Evolutionary conservation across 2,113 vertebrate species (phyloP).

Genomic region (Cephalopholis sonnerati): DNA sequence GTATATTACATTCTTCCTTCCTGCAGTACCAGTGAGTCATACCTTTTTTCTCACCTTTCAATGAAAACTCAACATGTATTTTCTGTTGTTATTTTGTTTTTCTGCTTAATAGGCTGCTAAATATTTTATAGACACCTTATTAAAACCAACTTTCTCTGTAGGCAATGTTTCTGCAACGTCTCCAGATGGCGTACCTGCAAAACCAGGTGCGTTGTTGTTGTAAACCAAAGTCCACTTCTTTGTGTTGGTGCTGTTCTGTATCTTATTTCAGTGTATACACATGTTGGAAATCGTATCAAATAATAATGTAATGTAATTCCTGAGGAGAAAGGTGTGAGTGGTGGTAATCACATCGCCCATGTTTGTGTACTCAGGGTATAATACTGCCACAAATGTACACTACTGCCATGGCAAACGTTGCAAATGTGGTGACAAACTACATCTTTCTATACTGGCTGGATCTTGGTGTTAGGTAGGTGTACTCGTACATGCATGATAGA

Average conservation of each 20-base stretch:
- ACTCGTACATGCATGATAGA: background rate
- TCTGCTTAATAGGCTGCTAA: background rate
- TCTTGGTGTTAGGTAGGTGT: constrained; percentile 90
- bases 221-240: no score
- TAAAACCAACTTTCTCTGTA: constrained; percentile 58
- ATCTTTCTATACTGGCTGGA: constrained; percentile 87
- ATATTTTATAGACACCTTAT: background rate
- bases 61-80: background rate
- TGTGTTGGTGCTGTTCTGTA: background rate
- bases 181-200: constrained; percentile 90
- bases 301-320: background rate
- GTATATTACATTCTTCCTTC: constrained; percentile 91
- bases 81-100: background rate
- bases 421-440: constrained; percentile 89
- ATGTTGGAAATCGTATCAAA: background rate
- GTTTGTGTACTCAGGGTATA: constrained; percentile 85
- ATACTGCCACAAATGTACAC: constrained; percentile 90
- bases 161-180: constrained; percentile 89
- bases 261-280: background rate
- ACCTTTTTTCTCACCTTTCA: constrained; percentile 1
- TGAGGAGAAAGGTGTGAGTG: background rate
- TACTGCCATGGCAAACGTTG: constrained; percentile 86
- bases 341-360: background rate
- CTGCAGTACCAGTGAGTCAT: constrained; percentile 93
- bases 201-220: constrained; percentile 86